These are phyloP conservation scores for Thalassaphorura encarpata DNA, from an alignment of 1,140 invertebrate species.

Conservation along the genomic window DNA sequence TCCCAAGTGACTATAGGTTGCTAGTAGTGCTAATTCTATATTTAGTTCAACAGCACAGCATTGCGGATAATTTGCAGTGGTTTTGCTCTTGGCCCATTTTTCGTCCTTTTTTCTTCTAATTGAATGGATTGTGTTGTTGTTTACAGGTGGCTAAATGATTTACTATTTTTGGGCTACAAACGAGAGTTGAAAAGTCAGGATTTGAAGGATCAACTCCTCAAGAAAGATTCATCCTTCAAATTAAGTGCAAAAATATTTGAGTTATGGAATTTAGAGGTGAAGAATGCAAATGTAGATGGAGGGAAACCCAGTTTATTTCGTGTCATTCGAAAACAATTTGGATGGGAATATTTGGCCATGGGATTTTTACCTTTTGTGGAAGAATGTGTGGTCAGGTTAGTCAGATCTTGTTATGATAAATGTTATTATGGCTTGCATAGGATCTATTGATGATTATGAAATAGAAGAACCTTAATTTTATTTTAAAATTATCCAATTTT, in stretches of 20 bases:
- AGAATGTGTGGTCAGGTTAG: neutral
- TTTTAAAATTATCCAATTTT: no score
- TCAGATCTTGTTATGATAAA: neutral
- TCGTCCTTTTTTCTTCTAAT: no score
- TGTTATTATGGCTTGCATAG: neutral
- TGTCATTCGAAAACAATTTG: neutral
- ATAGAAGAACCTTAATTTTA: no score
- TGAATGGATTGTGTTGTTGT: no score
- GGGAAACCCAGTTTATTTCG: no score
- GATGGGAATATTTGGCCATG: neutral
- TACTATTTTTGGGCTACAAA: neutral
- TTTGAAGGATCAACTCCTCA: neutral
- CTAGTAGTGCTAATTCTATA: no score
- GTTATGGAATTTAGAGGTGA: neutral
- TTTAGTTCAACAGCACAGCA: no score
- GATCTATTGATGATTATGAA: neutral
- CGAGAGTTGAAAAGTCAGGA: neutral
- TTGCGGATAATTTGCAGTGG: no score
- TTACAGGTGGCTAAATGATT: neutral
- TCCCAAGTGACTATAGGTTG: no score
- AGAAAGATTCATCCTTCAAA: neutral
- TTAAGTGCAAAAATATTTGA: neutral
- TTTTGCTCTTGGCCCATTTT: no score
- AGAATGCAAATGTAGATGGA: no score
- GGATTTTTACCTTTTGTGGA: neutral